phyloP scores from a whole-genome alignment of 92 coral and sea anemone genomes.

The Isaurus tuberculatus region DNA sequence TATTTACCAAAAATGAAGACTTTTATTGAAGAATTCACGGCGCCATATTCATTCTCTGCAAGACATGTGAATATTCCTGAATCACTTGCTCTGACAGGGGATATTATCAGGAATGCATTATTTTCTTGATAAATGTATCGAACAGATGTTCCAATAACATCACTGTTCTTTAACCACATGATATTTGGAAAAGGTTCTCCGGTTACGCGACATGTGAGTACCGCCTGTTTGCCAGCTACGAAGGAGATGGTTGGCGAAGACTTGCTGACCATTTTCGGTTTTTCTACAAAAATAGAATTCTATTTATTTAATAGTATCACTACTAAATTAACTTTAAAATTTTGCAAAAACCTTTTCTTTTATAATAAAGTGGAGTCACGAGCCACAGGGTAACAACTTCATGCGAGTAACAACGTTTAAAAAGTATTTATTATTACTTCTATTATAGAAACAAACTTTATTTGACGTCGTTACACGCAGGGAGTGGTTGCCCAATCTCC shows the following conservation, averaged over 20 bases:
- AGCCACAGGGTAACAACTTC: too few species aligned
- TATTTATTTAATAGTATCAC: neutral
- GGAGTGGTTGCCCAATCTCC: too few species aligned
- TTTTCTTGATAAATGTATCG: constrained; percentile 6
- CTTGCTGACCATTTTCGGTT: neutral
- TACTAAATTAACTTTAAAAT: too few species aligned
- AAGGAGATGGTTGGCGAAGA: neutral
- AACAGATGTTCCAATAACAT: neutral
- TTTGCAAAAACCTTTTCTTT: too few species aligned
- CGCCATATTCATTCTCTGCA: neutral
- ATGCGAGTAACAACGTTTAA: too few species aligned
- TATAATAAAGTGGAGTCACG: too few species aligned
- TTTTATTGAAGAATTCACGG: neutral
- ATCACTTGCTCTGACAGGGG: neutral
- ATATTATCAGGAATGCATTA: constrained; percentile 3
- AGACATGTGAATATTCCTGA: constrained; percentile 15
- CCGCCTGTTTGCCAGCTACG: constrained; percentile 1
- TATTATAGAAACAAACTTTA: too few species aligned
- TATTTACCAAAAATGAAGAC: constrained; percentile 5
- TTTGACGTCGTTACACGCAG: too few species aligned
- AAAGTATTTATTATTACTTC: too few species aligned
- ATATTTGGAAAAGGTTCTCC: constrained; percentile 19
- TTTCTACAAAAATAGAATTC: neutral
- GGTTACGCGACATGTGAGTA: neutral
- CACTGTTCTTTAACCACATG: constrained; percentile 29